phyloP scores from a whole-genome alignment of 2,888 invertebrate genomes.

The Zhuqinia jingwanae region DNA sequence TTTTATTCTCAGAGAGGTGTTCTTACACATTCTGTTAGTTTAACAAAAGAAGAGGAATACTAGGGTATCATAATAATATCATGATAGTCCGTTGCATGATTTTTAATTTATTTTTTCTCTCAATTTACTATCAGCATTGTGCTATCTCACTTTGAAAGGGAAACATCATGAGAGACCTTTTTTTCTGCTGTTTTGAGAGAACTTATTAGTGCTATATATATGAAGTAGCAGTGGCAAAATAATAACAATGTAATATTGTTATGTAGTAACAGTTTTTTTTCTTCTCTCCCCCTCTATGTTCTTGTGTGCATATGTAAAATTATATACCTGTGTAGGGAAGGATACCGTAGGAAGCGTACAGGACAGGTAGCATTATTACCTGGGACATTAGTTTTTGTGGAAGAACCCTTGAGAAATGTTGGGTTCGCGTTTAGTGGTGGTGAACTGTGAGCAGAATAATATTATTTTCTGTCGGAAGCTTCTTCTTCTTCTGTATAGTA shows the following conservation, averaged over 20 bases:
- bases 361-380: constrained; percentile 65
- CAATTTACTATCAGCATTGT: constrained; percentile 48
- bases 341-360: constrained; percentile 51
- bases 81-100: constrained; percentile 67
- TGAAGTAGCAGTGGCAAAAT: background rate
- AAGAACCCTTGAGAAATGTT: constrained; percentile 56
- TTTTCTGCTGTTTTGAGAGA: constrained; percentile 1
- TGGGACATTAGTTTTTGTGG: constrained; percentile 68
- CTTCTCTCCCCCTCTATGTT: constrained; percentile 36
- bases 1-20: constrained; percentile 36
- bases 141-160: constrained; percentile 63
- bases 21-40: too few species aligned
- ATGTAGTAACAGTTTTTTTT: constrained; percentile 58
- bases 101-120: constrained; percentile 36
- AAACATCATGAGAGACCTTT: constrained; percentile 52
- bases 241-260: constrained; percentile 29
- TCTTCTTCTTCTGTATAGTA: too few species aligned
- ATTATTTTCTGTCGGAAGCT: background rate
- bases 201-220: background rate
- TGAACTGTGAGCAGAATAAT: background rate
- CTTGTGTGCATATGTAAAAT: constrained; percentile 61
- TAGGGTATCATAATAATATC: too few species aligned
- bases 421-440: constrained; percentile 22
- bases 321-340: constrained; percentile 35
- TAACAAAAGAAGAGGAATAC: background rate